Base-by-base conservation (phyloP, 2,797 vertebrate genomes). In the Acipenser ruthenus region DNA sequence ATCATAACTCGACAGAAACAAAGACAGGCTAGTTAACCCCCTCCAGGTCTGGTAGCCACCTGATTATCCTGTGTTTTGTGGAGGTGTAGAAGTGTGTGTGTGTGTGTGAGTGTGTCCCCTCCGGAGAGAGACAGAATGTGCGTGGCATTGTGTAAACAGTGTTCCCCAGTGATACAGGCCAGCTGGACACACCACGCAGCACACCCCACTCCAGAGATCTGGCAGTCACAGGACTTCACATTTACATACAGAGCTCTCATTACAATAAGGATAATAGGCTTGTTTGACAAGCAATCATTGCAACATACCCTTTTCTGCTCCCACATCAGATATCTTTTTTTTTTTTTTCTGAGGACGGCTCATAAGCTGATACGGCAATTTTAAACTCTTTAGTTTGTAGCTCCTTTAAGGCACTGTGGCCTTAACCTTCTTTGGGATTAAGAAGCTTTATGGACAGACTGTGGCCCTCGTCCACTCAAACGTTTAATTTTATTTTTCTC, bases 1-100 rank as follows among this genome's bases (percentile, higher is more conserved):
- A 88, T 87, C 83, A 83, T 75, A 82, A 86, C 79, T 84, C 80
- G 80, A 78, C 72, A 81, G 81, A 73, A 73, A 11, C 70, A 74
- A 75, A 78, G 77, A 77, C 78, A 12, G 51, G 65, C 37, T 49
- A 47, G 68, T 50, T 67, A 9, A 79, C 81, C 79, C 47, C 64
- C 7, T 52, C 50, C 48, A 4, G 49, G 49, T 15, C 7, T 11
- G 10, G 4, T 53, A 23, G 18, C 51, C 15, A 23, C 9, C 10
- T 9, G 49, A 50, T 13, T 18, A 11, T 64, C 55, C 67, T 68
- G 18, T 64, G 62, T 60, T 50, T 48, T 60, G 67, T 51, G 70
- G 18, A 70, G 1, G 62, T 6, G 61, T 50, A 65, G 18, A 64
- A n/a, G 47, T 10, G 55, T 51, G 59, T 52, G 62, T 67, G 65